phyloP scores from a whole-genome alignment of 2,797 vertebrate genomes.

The Falco biarmicus region DNA sequence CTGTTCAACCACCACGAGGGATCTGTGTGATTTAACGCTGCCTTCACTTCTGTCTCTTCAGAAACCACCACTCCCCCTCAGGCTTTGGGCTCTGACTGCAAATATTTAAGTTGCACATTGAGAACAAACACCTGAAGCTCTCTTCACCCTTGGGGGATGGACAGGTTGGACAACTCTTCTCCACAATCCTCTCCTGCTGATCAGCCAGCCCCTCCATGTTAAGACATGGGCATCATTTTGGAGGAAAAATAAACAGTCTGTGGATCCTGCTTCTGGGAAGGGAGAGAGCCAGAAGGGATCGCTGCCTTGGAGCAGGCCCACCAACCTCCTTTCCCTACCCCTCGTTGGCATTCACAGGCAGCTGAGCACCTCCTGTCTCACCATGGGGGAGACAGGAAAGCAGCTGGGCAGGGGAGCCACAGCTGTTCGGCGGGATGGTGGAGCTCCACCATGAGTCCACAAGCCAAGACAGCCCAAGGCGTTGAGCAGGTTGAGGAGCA shows the following conservation, averaged over 20 bases:
- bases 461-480: background rate
- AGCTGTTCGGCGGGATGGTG: background rate
- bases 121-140: background rate
- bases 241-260: background rate
- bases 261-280: background rate
- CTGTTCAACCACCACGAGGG: background rate
- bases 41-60: conserved; percentile 1
- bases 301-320: background rate
- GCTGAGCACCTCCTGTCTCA: background rate
- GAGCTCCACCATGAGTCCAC: background rate
- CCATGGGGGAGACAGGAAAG: background rate
- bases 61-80: background rate
- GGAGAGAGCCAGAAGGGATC: background rate
- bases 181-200: background rate
- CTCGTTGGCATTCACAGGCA: background rate
- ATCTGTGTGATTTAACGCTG: background rate
- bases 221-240: background rate
- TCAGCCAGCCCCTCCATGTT: background rate
- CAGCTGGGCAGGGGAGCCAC: background rate
- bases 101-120: background rate
- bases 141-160: background rate
- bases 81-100: background rate
- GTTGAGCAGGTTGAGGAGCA: background rate
- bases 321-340: background rate
- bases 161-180: background rate